Evolutionary conservation across 2,113 vertebrate species (phyloP).

Genomic region (Guaruba guarouba): DNA sequence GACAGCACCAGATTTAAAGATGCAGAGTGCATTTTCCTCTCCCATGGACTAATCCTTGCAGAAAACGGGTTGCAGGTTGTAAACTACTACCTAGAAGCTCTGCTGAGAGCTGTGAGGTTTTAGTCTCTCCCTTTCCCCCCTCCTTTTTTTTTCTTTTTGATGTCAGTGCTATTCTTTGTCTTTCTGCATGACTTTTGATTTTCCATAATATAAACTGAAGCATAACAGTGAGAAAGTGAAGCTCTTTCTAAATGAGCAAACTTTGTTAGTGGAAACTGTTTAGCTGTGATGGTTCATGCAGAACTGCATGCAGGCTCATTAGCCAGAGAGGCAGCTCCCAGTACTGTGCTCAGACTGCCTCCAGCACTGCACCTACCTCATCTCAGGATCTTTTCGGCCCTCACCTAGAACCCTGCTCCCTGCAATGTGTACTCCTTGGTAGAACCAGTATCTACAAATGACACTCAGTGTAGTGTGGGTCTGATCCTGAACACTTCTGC

Average conservation of each 20-base stretch:
- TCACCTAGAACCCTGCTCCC: background rate
- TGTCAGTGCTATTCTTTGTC: background rate
- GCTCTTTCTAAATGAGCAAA: background rate
- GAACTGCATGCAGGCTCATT: background rate
- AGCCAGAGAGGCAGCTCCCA: background rate
- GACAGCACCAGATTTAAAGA: slow-evolving; percentile 7
- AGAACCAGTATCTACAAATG: background rate
- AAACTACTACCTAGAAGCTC: background rate
- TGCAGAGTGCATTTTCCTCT: background rate
- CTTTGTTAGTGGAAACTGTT: background rate
- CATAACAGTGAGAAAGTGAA: background rate
- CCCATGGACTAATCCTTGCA: background rate
- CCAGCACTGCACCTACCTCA: background rate
- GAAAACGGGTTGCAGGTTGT: background rate
- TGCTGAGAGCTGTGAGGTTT: background rate
- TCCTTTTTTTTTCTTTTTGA: background rate
- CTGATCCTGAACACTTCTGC: background rate
- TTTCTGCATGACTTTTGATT: background rate
- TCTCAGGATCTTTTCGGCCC: background rate
- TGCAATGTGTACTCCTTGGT: background rate
- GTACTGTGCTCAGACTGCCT: background rate
- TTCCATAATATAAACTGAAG: background rate
- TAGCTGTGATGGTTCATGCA: background rate
- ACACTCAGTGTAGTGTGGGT: background rate
- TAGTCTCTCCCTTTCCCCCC: no score